Percentiles rank a stretch among this genome's conserved stretches.
phyloP scores from a whole-genome alignment of 2,888 invertebrate species.

The Tetropium fuscum region DNA sequence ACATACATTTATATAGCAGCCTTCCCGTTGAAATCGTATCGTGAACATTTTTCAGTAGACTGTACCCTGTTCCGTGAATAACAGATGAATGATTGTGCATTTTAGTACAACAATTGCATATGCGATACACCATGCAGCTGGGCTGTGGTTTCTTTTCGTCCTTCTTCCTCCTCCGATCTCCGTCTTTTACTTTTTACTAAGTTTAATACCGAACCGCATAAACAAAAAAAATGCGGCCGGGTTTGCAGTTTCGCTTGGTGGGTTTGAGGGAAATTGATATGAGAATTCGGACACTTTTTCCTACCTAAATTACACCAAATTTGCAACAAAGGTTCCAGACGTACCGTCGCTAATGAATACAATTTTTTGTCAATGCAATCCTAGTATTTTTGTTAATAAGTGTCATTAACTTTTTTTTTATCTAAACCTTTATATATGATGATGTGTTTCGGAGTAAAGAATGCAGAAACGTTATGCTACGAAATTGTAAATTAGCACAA shows the following conservation, averaged over 20 bases:
- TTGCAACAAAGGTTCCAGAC: constrained; percentile 29
- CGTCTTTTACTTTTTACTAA: constrained; percentile 9
- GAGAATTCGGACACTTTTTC: constrained; percentile 20
- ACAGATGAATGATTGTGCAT: constrained; percentile 50
- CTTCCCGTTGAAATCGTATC: no score
- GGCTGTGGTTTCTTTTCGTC: constrained; percentile 4
- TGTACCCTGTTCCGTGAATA: constrained; percentile 33
- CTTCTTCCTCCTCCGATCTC: neutral
- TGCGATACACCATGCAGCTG: constrained; percentile 32
- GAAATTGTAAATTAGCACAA: constrained; percentile 19
- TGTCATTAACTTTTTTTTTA: constrained; percentile 28
- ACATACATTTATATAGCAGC: no score
- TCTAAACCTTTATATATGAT: constrained; percentile 26
- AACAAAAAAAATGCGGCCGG: constrained; percentile 4
- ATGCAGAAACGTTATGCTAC: constrained; percentile 24
- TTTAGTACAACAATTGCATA: constrained; percentile 49
- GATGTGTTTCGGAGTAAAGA: constrained; percentile 29
- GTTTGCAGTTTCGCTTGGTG: constrained; percentile 20
- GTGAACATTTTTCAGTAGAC: constrained; percentile 21
- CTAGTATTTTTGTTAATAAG: constrained; percentile 18
- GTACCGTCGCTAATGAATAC: constrained; percentile 27
- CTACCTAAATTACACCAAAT: constrained; percentile 33
- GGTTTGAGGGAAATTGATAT: constrained; percentile 21
- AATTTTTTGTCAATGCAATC: constrained; percentile 10
- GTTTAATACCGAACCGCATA: constrained; percentile 12